Percentiles rank a stretch among this genome's conserved stretches.
Evolutionary conservation across 2,888 invertebrate species (phyloP).

Genomic region (Heliconius hortense): DNA sequence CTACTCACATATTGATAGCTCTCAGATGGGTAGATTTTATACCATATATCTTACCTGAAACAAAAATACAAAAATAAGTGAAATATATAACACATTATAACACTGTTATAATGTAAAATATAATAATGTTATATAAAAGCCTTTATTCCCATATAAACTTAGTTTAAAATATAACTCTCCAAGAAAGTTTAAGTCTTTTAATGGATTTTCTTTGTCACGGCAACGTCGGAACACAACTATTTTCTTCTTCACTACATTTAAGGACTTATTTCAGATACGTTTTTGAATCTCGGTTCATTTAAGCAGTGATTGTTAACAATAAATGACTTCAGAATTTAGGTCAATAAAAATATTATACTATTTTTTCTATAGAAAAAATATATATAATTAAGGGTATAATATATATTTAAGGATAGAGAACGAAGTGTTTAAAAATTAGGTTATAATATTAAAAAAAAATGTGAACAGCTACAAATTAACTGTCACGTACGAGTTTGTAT

Average conservation of each 20-base stretch:
- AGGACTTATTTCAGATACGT: slow-evolving; percentile 34
- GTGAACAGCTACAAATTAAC: neutral
- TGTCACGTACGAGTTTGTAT: neutral
- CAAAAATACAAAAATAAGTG: slow-evolving; percentile 21
- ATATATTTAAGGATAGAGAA: no score
- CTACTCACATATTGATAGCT: neutral
- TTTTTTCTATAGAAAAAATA: neutral
- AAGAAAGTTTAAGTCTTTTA: slow-evolving; percentile 41
- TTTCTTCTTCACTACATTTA: slow-evolving; percentile 38
- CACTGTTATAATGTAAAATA: slow-evolving; percentile 5
- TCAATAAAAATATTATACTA: neutral
- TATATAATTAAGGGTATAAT: no score
- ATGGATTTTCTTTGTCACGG: slow-evolving; percentile 41
- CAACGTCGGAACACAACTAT: slow-evolving; percentile 39
- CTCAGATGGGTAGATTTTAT: neutral
- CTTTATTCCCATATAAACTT: slow-evolving; percentile 33
- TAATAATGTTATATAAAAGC: slow-evolving; percentile 22
- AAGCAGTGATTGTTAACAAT: slow-evolving; percentile 18
- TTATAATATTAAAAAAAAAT: neutral
- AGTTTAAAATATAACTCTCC: slow-evolving; percentile 40
- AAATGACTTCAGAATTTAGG: slow-evolving; percentile 3
- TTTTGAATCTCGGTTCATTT: slow-evolving; percentile 36
- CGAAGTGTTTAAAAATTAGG: neutral
- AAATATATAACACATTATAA: neutral
- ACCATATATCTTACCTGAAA: slow-evolving; percentile 43